Evolutionary conservation across 2,888 invertebrate species (phyloP).

Genomic region (Leptarthrus brevirostris): DNA sequence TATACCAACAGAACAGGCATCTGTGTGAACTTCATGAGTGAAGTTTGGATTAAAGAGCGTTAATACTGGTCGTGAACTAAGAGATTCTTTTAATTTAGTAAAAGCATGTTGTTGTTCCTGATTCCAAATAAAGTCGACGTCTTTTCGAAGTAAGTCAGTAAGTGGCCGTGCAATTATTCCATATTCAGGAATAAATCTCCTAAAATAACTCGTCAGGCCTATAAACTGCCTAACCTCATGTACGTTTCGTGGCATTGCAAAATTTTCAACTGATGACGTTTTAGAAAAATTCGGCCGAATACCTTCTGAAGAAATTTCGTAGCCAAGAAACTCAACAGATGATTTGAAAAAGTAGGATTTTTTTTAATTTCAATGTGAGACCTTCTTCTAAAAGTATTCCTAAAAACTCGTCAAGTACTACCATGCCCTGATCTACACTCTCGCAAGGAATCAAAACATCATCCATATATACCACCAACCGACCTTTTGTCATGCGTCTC

Average conservation of each 20-base stretch:
- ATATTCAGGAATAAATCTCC: slow-evolving; percentile 48
- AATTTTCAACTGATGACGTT: slow-evolving; percentile 35
- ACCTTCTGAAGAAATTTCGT: neutral
- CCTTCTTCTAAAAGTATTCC: neutral
- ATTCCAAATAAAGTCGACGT: slow-evolving; percentile 39
- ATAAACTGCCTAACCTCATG: slow-evolving; percentile 49
- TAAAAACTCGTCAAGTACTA: neutral
- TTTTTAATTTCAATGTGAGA: no score
- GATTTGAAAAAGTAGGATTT: no score
- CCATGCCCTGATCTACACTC: neutral
- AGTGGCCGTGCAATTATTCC: slow-evolving; percentile 45
- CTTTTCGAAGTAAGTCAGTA: slow-evolving; percentile 33
- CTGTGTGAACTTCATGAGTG: slow-evolving; percentile 49
- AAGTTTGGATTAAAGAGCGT: slow-evolving; percentile 44
- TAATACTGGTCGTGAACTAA: slow-evolving; percentile 44
- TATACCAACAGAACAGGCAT: slow-evolving; percentile 48
- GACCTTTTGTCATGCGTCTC: neutral
- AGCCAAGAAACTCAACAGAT: slow-evolving; percentile 7
- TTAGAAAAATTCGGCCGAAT: slow-evolving; percentile 40
- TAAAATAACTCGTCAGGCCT: slow-evolving; percentile 49
- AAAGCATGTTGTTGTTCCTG: slow-evolving; percentile 35
- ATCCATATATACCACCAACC: neutral
- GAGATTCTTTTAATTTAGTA: slow-evolving; percentile 21
- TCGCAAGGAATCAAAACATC: slow-evolving; percentile 1
- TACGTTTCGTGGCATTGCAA: slow-evolving; percentile 40